These are phyloP conservation scores for Botia almorhae DNA, from an alignment of 2,797 vertebrate species.

Conservation along the genomic window DNA sequence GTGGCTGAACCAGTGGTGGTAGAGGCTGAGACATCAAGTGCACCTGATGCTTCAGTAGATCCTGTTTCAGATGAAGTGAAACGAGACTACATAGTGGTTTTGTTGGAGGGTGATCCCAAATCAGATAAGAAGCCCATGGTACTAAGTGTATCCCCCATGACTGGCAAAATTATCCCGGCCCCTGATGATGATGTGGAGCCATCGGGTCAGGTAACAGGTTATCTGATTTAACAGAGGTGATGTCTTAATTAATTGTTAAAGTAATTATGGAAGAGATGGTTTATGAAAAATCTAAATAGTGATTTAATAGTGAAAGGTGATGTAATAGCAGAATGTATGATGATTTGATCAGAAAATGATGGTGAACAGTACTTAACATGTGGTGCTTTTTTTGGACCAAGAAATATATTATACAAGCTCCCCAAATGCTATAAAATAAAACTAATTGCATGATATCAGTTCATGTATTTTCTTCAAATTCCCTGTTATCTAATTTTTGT, in stretches of 20 bases:
- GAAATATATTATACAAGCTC: too few relatives aligned
- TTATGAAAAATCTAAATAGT: too few relatives aligned
- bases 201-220: conserved; percentile 67
- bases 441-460: too few relatives aligned
- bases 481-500: conserved; percentile 12
- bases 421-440: too few relatives aligned
- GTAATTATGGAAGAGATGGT: not conserved
- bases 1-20: conserved; percentile 3
- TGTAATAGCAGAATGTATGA: too few relatives aligned
- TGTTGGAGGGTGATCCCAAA: conserved; percentile 74
- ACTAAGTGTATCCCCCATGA: conserved; percentile 72
- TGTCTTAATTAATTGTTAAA: not conserved
- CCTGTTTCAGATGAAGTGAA: conserved; percentile 55
- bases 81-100: conserved; percentile 74
- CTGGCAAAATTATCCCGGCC: conserved; percentile 70
- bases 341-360: too few relatives aligned
- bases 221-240: conserved; percentile 3
- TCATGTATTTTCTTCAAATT: too few relatives aligned
- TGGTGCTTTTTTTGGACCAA: too few relatives aligned
- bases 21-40: conserved; percentile 39
- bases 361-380: too few relatives aligned
- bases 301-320: too few relatives aligned
- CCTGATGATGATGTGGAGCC: conserved; percentile 65
- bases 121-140: conserved; percentile 72
- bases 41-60: conserved; percentile 46